Evolutionary conservation across 2,888 invertebrate species (phyloP).

Genomic region (Dendrolimus houi): DNA sequence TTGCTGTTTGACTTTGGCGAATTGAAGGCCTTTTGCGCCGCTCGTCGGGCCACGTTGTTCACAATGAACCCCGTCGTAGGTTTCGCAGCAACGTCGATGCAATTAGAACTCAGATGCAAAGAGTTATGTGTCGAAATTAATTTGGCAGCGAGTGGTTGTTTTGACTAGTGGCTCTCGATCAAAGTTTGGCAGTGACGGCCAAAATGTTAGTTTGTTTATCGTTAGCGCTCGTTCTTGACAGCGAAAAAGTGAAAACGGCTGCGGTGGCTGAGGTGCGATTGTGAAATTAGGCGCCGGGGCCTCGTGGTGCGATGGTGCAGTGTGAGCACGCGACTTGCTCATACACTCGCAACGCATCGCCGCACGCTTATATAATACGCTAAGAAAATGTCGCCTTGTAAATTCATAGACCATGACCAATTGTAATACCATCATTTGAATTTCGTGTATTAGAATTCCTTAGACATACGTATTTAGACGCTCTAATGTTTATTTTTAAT

Average conservation of each 20-base stretch:
- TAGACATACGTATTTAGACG: too few relatives aligned
- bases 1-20: constrained; percentile 10
- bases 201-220: constrained; percentile 75
- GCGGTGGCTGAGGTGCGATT: constrained; percentile 58
- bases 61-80: constrained; percentile 35
- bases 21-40: constrained; percentile 48
- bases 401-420: background rate
- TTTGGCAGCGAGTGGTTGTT: constrained; percentile 24
- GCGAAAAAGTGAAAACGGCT: constrained; percentile 76
- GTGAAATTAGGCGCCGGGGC: constrained; percentile 61
- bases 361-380: constrained; percentile 41
- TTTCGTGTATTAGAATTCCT: background rate
- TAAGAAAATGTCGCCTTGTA: constrained; percentile 37
- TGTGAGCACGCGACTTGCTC: constrained; percentile 18
- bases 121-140: constrained; percentile 32
- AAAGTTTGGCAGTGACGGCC: constrained; percentile 59
- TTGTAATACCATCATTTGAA: background rate
- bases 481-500: too few relatives aligned
- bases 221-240: constrained; percentile 72
- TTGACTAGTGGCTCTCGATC: constrained; percentile 25
- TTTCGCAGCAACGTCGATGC: constrained; percentile 25
- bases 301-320: constrained; percentile 40
- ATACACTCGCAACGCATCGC: background rate
- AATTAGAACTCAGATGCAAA: constrained; percentile 42
- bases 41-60: constrained; percentile 36